Evolutionary conservation across 2,113 vertebrate genomes (phyloP).

Genomic region (Agelaius phoeniceus): DNA sequence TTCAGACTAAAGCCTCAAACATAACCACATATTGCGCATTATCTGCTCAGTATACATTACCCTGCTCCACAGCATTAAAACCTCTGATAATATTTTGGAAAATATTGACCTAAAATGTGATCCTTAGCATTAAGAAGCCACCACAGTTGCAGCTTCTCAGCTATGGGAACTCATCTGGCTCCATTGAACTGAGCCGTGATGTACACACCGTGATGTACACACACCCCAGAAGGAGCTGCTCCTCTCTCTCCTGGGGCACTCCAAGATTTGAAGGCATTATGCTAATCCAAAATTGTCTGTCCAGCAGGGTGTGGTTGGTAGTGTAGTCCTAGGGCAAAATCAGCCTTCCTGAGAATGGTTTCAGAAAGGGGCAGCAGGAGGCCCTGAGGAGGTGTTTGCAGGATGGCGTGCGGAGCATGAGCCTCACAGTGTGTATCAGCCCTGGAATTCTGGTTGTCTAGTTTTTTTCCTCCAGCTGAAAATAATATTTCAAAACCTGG

Average conservation of each 20-base stretch:
- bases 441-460: not conserved
- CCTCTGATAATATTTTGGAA: not conserved
- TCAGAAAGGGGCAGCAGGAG: not conserved
- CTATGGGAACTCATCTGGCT: not conserved
- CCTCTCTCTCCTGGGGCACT: not conserved
- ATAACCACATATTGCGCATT: not conserved
- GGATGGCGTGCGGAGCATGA: not conserved
- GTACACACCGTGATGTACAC: accelerated
- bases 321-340: not conserved
- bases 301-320: not conserved
- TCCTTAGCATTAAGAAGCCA: not conserved
- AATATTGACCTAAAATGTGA: not conserved
- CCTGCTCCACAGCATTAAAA: not conserved
- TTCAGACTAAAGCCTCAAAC: not conserved
- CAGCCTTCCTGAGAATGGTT: not conserved
- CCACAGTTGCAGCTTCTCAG: not conserved
- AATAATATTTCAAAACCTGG: not conserved
- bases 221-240: accelerated
- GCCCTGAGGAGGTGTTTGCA: not conserved
- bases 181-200: not conserved
- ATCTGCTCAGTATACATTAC: not conserved
- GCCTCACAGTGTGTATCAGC: not conserved
- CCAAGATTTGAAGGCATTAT: not conserved
- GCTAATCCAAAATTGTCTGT: not conserved
- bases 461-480: not conserved